Conservation (phyloP, 2,888 invertebrate genomes). For the Amblyteles armatorius region DNA sequence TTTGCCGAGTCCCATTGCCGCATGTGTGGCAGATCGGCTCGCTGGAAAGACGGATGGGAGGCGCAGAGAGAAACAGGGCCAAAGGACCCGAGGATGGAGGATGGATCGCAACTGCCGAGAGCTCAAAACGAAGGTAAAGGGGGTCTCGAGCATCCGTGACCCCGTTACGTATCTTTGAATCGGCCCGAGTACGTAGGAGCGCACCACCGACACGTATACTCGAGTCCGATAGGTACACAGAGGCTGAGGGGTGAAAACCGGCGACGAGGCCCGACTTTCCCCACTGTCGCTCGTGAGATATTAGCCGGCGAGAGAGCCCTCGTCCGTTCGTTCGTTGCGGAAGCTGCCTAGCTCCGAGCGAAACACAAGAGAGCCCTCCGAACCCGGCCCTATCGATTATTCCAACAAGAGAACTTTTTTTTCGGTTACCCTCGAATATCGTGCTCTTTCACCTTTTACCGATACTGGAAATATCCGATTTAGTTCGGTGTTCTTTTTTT, state of each 20-base stretch:
- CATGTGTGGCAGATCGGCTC: slow-evolving; percentile 21
- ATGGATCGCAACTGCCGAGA: slow-evolving; percentile 19
- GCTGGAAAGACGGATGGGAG: slow-evolving; percentile 17
- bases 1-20: not conserved
- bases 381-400: slow-evolving; percentile 38
- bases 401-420: slow-evolving; percentile 14
- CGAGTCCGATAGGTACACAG: slow-evolving; percentile 54
- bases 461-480: slow-evolving; percentile 20
- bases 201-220: slow-evolving; percentile 29
- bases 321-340: slow-evolving; percentile 21
- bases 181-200: slow-evolving; percentile 50
- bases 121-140: slow-evolving; percentile 50
- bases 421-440: slow-evolving; percentile 16
- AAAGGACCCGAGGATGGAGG: slow-evolving; percentile 26
- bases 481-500: not conserved
- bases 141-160: slow-evolving; percentile 72
- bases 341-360: slow-evolving; percentile 25
- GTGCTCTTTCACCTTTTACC: slow-evolving; percentile 21
- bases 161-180: slow-evolving; percentile 73
- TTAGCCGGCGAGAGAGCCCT: slow-evolving; percentile 26
- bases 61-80: not conserved
- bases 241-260: slow-evolving; percentile 26
- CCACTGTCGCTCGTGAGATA: slow-evolving; percentile 28
- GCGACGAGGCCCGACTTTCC: slow-evolving; percentile 24
- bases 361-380: slow-evolving; percentile 36